phyloP scores from a whole-genome alignment of 2,888 invertebrate genomes.

The Pristionchus arcanus region DNA sequence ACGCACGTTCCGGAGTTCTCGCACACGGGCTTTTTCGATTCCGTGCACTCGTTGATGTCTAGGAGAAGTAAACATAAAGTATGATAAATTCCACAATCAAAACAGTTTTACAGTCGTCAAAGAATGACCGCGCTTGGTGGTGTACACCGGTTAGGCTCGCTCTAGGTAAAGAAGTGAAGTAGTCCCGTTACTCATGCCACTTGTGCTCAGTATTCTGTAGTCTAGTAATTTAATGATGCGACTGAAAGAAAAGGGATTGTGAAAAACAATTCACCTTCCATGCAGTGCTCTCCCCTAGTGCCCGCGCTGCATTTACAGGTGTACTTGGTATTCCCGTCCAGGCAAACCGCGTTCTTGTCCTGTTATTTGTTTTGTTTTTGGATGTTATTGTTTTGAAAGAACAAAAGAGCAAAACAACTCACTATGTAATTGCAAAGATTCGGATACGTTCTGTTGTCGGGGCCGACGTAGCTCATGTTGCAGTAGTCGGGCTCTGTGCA shows the following conservation, averaged over 20 bases:
- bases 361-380: not conserved
- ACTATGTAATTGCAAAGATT: not conserved
- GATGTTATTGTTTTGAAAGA: not conserved
- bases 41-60: conserved; percentile 36
- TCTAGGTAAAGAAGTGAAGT: no score
- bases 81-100: no score
- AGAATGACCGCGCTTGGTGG: no score
- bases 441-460: not conserved
- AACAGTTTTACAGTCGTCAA: no score
- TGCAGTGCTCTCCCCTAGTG: not conserved
- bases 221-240: no score
- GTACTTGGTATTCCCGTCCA: conserved; percentile 16
- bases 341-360: conserved; percentile 11
- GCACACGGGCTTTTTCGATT: not conserved
- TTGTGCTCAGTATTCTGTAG: no score
- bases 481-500: not conserved
- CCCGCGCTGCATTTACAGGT: not conserved
- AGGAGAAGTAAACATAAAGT: no score
- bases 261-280: not conserved
- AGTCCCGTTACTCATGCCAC: no score
- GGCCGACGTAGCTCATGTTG: not conserved
- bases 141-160: no score
- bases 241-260: no score
- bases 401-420: not conserved
- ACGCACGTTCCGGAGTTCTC: conserved; percentile 16